Evolutionary conservation across 2,888 invertebrate genomes (phyloP).

Genomic region (Tineola bisselliella): DNA sequence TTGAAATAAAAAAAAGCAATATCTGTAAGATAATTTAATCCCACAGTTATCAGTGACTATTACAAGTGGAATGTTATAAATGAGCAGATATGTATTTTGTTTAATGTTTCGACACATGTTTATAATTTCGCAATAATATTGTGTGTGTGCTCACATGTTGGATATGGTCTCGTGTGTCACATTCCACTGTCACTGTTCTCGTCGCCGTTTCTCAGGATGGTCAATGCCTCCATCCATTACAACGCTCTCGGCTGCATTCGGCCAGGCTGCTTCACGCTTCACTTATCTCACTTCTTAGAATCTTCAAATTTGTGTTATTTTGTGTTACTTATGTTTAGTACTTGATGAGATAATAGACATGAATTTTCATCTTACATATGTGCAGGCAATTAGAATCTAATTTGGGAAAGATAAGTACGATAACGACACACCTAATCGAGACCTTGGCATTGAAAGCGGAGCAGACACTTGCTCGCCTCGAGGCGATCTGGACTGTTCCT

Average conservation of each 20-base stretch:
- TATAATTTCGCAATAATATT: background rate
- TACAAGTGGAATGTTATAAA: too few relatives aligned
- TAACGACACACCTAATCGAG: slow-evolving; percentile 16
- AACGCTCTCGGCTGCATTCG: background rate
- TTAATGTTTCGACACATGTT: background rate
- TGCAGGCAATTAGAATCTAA: background rate
- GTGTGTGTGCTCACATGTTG: background rate
- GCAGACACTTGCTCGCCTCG: slow-evolving; percentile 18
- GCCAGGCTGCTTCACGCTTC: background rate
- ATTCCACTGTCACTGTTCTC: background rate
- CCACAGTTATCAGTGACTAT: too few relatives aligned
- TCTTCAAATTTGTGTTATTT: background rate
- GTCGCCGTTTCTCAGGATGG: slow-evolving; percentile 6
- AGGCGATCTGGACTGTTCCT: background rate
- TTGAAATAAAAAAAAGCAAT: too few relatives aligned
- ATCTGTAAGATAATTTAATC: too few relatives aligned
- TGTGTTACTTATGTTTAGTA: background rate
- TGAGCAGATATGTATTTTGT: too few relatives aligned
- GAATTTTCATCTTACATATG: background rate
- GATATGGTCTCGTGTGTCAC: background rate
- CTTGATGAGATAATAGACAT: background rate
- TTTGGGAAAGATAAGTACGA: background rate
- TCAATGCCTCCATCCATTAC: slow-evolving; percentile 3
- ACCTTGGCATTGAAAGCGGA: slow-evolving; percentile 36
- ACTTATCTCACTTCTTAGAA: background rate